A percentile compares a stretch with the other conserved stretches of the same genome.
These are phyloP conservation scores for Sander vitreus DNA, from an alignment of 2,113 vertebrate genomes.

Conservation along the genomic window DNA sequence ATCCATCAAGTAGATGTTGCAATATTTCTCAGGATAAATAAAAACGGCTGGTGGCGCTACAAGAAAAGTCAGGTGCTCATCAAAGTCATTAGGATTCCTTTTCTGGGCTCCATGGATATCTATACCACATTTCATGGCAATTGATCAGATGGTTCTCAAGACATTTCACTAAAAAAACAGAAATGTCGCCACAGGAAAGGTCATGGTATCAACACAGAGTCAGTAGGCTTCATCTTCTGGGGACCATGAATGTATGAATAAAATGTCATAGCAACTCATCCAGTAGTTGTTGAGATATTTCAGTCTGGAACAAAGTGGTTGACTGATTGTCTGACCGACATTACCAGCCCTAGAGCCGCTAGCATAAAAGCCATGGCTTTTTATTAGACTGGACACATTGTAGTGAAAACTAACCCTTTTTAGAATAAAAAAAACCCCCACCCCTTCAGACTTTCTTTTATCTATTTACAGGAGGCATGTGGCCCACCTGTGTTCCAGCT, in stretches of 20 bases:
- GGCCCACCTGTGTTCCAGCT: constrained; percentile 22
- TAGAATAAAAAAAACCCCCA: neutral
- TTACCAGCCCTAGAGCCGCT: neutral
- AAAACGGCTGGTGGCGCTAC: too few relatives aligned
- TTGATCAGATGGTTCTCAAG: neutral
- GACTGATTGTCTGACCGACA: neutral
- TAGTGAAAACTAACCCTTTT: constrained; percentile 3
- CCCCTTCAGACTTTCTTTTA: neutral
- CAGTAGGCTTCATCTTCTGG: too few relatives aligned
- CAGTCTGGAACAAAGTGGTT: neutral
- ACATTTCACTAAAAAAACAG: neutral
- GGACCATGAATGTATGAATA: neutral
- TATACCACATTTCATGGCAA: neutral
- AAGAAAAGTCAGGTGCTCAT: too few relatives aligned
- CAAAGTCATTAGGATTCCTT: neutral
- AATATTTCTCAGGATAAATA: too few relatives aligned
- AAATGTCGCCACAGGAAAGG: neutral
- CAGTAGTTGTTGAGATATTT: neutral
- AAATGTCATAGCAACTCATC: neutral
- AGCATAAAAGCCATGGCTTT: constrained; percentile 1
- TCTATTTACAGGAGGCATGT: neutral
- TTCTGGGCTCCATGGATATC: too few relatives aligned
- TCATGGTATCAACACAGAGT: neutral
- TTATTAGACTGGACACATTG: constrained; percentile 7
- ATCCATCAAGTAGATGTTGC: neutral